Evolutionary conservation across 2,797 vertebrate genomes (phyloP).

Genomic region (Poliocrania exsul): DNA sequence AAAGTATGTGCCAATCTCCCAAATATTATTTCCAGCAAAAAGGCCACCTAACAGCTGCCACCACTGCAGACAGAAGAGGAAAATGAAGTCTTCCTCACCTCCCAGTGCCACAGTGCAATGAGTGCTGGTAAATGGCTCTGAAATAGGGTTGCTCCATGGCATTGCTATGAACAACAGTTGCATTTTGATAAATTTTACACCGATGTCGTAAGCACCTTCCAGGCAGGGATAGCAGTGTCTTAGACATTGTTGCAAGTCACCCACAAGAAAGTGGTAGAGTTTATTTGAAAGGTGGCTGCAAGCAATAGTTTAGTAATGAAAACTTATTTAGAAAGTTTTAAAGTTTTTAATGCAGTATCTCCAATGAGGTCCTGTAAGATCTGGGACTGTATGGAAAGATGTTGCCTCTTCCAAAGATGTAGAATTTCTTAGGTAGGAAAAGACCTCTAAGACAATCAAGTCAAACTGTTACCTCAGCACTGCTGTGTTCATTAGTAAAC

Average conservation of each 20-base stretch:
- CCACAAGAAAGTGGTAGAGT: background rate
- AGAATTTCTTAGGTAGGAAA: background rate
- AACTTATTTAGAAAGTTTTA: background rate
- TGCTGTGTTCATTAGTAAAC: background rate
- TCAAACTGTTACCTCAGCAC: background rate
- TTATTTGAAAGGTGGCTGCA: background rate
- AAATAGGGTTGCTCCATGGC: background rate
- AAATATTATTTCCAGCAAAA: constrained; percentile 32
- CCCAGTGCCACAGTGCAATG: background rate
- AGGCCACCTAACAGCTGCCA: background rate
- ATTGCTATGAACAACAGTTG: background rate
- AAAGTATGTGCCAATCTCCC: constrained; percentile 6
- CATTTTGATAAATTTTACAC: background rate
- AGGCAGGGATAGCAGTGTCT: background rate
- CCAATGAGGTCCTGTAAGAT: accelerated
- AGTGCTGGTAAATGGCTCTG: constrained; percentile 21
- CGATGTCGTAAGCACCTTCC: background rate
- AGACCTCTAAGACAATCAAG: accelerated
- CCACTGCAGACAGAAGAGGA: background rate
- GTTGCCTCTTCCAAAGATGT: background rate
- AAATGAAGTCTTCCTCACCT: background rate
- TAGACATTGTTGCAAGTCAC: background rate
- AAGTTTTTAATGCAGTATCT: background rate
- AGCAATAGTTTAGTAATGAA: background rate
- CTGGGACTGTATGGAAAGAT: background rate